Base-by-base conservation (phyloP, 2,797 vertebrate species). In the Moxostoma hubbsi region DNA sequence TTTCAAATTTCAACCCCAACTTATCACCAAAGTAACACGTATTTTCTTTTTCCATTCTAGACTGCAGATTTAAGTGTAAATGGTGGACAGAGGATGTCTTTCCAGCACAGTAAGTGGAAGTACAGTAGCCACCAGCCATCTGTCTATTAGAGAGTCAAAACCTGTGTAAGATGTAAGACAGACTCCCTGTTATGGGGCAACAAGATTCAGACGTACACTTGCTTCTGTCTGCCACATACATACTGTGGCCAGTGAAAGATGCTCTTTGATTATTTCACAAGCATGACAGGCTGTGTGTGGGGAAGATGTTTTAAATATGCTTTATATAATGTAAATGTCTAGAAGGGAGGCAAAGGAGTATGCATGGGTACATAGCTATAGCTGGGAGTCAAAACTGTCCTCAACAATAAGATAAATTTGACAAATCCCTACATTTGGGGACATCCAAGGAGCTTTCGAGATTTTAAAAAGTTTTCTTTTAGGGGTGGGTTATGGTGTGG, bases 21-120 rank as follows among this genome's bases (percentile, higher is more conserved):
- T 90, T 91, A 93, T 93, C 90, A 92, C 92, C 88, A 89, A 89
- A 92, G 90, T 91, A 92, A 92, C 90, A 86, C 85, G 88, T 86
- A 89, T 92, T 91, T 88, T 88, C 87, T 89, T 90, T 90, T 36
- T 36, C 36, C 36, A 36, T 36, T 36, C 36, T 36, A 36, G 36
- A 36, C 36, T 36, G 93, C 91, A 93, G 91, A 90, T 88, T 88
- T 91, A 89, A 92, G 91, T 85, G 90, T 86, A 88, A 81, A 85
- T 86, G 87, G 88, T 92, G 89, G 89, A 84, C 89, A 86, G 82
- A 73, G 86, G 87, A 83, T 83, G 43, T 50, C 54, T 68, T 68
- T 77, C 64, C 47, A 59, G 75, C 18, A 6, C 47, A 49, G 55
- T 71, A 61, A 77, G 75, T 78, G 67, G 16, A 78, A 63, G 76